Percentiles rank a stretch among this genome's conserved stretches.
Evolutionary conservation across 2,113 vertebrate genomes (phyloP).

Genomic region (Maccullochella peelii): DNA sequence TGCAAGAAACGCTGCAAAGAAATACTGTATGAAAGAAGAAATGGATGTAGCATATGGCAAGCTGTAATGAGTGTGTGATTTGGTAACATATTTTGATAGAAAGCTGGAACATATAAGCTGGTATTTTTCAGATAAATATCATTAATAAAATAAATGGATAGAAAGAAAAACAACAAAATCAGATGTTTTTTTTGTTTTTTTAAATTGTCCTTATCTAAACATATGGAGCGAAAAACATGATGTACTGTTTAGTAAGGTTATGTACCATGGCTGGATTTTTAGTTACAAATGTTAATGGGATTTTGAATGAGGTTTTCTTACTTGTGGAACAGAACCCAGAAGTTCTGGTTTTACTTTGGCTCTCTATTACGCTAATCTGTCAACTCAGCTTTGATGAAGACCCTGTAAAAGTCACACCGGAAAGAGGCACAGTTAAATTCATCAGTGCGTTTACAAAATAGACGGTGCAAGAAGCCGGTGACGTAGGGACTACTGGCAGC

Average conservation of each 20-base stretch:
- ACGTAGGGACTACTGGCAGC: not conserved
- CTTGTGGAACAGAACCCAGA: not conserved
- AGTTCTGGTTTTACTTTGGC: not conserved
- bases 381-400: not conserved
- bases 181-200: no score
- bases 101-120: not conserved
- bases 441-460: no score
- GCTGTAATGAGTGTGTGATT: not conserved
- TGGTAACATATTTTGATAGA: not conserved
- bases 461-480: no score
- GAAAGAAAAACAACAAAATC: not conserved
- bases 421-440: no score
- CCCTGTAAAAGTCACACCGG: not conserved
- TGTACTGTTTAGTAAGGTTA: not conserved
- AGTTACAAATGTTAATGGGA: not conserved
- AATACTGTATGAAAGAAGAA: not conserved
- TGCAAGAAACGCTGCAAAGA: constrained; percentile 3
- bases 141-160: not conserved
- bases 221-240: not conserved
- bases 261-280: not conserved
- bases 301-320: not conserved
- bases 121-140: not conserved
- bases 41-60: not conserved
- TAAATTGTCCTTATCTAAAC: not conserved
- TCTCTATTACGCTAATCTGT: not conserved